Conservation (phyloP, 2,888 invertebrate genomes). For the Pegoplata infirma region DNA sequence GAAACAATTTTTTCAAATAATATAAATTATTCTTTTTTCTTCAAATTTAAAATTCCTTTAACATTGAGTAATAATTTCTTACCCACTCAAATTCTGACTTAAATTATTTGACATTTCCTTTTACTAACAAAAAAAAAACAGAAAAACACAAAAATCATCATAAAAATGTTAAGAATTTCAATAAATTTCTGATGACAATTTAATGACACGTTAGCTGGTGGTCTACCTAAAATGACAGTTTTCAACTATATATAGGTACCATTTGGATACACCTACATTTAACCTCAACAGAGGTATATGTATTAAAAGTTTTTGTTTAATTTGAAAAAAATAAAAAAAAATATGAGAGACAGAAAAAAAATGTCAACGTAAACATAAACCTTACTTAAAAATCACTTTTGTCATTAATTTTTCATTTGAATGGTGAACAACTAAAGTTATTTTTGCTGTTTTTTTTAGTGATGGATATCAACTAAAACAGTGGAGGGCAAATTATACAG, state of each 20-base stretch:
- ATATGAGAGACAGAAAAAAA: conserved; percentile 28
- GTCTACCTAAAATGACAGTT: neutral
- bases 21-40: too few species aligned
- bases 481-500: too few species aligned
- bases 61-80: too few species aligned
- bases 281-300: conserved; percentile 27
- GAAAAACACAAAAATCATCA: neutral
- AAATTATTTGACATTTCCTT: conserved; percentile 26
- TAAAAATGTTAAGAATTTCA: conserved; percentile 54
- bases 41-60: too few species aligned
- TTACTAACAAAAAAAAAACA: neutral
- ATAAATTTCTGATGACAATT: conserved; percentile 62
- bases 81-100: too few species aligned
- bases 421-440: conserved; percentile 17
- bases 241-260: neutral
- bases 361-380: conserved; percentile 61
- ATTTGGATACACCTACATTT: conserved; percentile 8
- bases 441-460: too few species aligned
- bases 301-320: too few species aligned
- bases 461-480: too few species aligned
- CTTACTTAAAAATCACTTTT: conserved; percentile 64
- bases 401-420: conserved; percentile 64
- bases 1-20: too few species aligned
- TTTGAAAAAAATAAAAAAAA: conserved; percentile 9
- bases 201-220: conserved; percentile 59